phyloP scores from a whole-genome alignment of 2,888 invertebrate species.

The Mycogona germanica region DNA sequence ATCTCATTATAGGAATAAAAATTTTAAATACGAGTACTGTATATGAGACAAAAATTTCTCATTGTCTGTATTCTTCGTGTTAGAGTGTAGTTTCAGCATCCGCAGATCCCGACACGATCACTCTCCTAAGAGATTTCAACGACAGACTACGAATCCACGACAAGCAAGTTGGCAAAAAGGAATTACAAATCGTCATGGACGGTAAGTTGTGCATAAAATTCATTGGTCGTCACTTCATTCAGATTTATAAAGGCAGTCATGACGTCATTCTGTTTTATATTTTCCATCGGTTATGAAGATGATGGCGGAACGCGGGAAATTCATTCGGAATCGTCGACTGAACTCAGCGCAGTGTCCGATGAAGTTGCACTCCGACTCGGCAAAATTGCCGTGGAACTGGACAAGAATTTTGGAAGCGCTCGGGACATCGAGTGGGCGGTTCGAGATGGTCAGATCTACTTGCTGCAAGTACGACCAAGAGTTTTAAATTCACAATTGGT shows the following conservation, averaged over 20 bases:
- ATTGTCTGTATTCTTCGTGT: no score
- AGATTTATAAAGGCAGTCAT: not conserved
- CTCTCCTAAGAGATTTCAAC: conserved; percentile 1
- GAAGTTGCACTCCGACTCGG: conserved; percentile 45
- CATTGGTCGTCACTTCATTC: no score
- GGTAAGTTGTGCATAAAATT: conserved; percentile 27
- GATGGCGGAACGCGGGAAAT: conserved; percentile 5
- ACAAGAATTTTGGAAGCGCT: conserved; percentile 52
- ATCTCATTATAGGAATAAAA: no score
- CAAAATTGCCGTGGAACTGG: conserved; percentile 45
- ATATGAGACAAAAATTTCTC: no score
- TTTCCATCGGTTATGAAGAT: not conserved
- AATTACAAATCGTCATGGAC: conserved; percentile 39
- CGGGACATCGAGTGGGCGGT: conserved; percentile 75
- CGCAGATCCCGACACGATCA: conserved; percentile 12
- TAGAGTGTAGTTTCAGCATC: conserved; percentile 14
- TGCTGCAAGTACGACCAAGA: conserved; percentile 16
- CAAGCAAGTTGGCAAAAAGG: conserved; percentile 37
- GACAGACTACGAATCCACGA: not conserved
- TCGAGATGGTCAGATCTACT: conserved; percentile 36
- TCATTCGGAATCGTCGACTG: no score
- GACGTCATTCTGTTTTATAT: not conserved
- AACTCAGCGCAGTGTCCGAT: no score
- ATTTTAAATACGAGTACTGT: no score
- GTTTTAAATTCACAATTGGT: not conserved